Base-by-base conservation (phyloP, 2,113 vertebrate genomes). In the Thamnophis sirtalis region DNA sequence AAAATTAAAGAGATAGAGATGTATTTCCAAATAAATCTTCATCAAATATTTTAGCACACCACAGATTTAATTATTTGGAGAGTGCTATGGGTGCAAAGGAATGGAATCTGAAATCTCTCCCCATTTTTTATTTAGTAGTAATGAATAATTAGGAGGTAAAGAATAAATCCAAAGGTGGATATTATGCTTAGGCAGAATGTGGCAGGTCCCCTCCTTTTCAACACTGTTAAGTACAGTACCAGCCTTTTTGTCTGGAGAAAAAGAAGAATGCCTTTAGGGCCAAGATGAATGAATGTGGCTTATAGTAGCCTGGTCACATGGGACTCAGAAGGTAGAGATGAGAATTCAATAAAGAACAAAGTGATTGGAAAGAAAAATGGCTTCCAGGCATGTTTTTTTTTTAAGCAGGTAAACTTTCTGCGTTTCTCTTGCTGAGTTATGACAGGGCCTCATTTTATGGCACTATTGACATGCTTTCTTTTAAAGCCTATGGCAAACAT, bases 231-330 rank as follows among this genome's bases (percentile, higher is more conserved):
- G 2, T 86, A 50, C 7, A n/a, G 63, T 91, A 91, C 68, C 87
- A 33, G 2, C 86, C 43, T 51, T 50, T 86, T 24, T 73, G 53
- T 91, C 73, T 89, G 58, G n/a, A 60, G 38, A 43, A 86, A 85
- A 33, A 63, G 49, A 91, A 53, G 10, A 43, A 63, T 68, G 49
- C 33, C 90, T 50, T 89, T 48, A 11, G 84, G 73, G 86, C 33
- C 90, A 86, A 89, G 55, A 86, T 86, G 92, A 63, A 51, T 54
- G 85, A 91, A 86, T 86, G 49, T 86, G 87, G 6, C 80, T 86
- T 68, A 50, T 86, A 63, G 43, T 80, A 54, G 84, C 90, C 50
- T 89, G 38, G 22, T 86, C 50, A 33, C 24, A 15, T 88, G 33
- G 85, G 26, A 86, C 7, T 60, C 38, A 21, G 86, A 50, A 48